These are phyloP conservation scores for Pinna nobilis DNA, from an alignment of 1,140 invertebrate genomes.

Conservation along the genomic window DNA sequence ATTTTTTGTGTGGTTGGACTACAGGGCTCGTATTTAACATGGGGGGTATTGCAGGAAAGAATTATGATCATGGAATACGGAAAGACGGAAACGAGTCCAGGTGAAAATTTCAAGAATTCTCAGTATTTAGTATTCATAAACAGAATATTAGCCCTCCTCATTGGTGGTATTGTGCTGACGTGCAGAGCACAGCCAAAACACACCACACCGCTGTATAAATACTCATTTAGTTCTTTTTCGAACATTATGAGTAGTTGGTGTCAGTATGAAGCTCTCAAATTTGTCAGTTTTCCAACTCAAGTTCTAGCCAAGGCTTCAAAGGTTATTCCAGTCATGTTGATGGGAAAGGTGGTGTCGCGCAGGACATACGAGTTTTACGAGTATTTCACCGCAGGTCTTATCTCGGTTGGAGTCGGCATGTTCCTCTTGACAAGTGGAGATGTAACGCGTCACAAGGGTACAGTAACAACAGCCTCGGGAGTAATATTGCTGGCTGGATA, in stretches of 20 bases:
- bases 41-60: slow-evolving; percentile 93
- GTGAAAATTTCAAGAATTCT: slow-evolving; percentile 88
- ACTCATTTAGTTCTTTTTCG: slow-evolving; percentile 96
- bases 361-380: slow-evolving; percentile 94
- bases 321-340: slow-evolving; percentile 96
- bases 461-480: slow-evolving; percentile 89
- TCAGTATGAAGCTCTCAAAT: slow-evolving; percentile 99
- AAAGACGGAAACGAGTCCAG: slow-evolving; percentile 44
- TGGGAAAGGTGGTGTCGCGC: slow-evolving; percentile 94
- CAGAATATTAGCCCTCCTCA: slow-evolving; percentile 88
- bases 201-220: slow-evolving; percentile 93
- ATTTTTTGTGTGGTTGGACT: slow-evolving; percentile 90
- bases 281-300: slow-evolving; percentile 98
- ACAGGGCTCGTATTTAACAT: slow-evolving; percentile 92
- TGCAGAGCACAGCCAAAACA: slow-evolving; percentile 81
- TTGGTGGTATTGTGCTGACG: slow-evolving; percentile 81
- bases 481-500: slow-evolving; percentile 90
- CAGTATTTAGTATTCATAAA: slow-evolving; percentile 97
- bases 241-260: slow-evolving; percentile 99
- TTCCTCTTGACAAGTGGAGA: slow-evolving; percentile 83
- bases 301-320: slow-evolving; percentile 78
- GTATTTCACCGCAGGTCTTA: slow-evolving; percentile 91
- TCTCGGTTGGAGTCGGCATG: slow-evolving; percentile 93
- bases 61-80: slow-evolving; percentile 82
- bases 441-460: slow-evolving; percentile 78